A percentile compares a stretch with the other conserved stretches of the same genome.
These are phyloP conservation scores for Drosophila aff. DNA, from an alignment of 1,140 invertebrate species.

Conservation along the genomic window DNA sequence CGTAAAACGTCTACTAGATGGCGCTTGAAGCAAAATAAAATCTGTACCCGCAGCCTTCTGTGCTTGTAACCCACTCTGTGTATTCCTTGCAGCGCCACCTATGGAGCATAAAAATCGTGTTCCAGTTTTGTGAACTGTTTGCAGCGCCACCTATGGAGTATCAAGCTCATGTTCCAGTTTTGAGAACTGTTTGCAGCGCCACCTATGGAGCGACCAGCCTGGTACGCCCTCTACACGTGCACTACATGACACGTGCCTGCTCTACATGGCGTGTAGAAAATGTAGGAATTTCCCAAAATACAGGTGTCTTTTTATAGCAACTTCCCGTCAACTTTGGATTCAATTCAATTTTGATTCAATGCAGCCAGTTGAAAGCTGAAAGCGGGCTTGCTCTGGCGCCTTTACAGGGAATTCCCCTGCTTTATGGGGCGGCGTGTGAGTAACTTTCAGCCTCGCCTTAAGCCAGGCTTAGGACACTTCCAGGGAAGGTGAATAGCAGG, in stretches of 20 bases:
- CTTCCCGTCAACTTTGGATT: neutral
- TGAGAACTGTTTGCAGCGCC: neutral
- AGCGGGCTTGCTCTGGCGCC: too few relatives aligned
- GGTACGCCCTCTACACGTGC: neutral
- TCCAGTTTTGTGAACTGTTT: neutral
- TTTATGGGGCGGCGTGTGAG: neutral
- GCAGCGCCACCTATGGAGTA: neutral
- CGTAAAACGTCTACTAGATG: too few relatives aligned
- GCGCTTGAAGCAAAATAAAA: too few relatives aligned
- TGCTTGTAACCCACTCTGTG: neutral
- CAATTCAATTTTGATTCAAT: neutral
- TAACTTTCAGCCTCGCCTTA: neutral
- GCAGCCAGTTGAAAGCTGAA: neutral
- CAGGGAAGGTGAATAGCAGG: neutral
- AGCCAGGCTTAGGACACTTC: slow-evolving; percentile 17
- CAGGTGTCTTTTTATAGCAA: slow-evolving; percentile 12
- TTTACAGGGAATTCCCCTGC: neutral
- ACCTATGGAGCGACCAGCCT: neutral
- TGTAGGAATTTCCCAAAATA: neutral
- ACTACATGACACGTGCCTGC: neutral
- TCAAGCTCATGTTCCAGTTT: too few relatives aligned
- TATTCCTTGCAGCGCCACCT: neutral
- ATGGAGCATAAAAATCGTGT: too few relatives aligned
- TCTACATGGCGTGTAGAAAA: neutral
- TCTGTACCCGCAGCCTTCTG: too few relatives aligned